Evolutionary conservation across 64 coral and sea anemone species (phyloP).

Genomic region (Platygyra sinensis): DNA sequence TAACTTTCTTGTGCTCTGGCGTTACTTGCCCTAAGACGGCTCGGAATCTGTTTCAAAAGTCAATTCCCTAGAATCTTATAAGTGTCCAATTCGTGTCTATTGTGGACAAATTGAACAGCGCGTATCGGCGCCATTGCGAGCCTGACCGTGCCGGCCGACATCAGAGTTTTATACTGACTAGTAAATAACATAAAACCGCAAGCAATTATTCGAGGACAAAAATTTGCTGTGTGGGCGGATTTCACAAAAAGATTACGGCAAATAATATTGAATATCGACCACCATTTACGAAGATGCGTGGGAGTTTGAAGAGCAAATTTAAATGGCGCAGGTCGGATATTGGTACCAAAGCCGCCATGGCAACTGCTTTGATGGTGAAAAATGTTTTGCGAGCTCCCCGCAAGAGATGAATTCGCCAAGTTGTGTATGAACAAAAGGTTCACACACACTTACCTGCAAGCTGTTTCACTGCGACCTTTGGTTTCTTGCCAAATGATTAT

Average conservation of each 20-base stretch:
- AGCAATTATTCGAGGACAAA: no score
- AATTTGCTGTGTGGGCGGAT: neutral
- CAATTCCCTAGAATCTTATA: no score
- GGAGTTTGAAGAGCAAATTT: neutral
- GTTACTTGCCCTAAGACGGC: no score
- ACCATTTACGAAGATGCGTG: neutral
- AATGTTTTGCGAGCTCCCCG: neutral
- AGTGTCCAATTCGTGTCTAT: no score
- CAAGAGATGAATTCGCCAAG: neutral
- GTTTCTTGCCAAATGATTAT: neutral
- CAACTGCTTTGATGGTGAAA: neutral
- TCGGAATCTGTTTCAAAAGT: no score
- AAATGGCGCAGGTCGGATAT: neutral
- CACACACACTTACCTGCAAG: neutral
- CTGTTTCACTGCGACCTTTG: neutral
- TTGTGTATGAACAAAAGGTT: neutral
- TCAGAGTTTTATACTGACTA: no score
- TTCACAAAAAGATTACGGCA: neutral
- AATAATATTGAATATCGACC: neutral
- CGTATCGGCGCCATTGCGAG: no score
- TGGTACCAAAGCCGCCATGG: neutral
- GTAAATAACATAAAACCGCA: no score
- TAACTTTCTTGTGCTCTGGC: no score
- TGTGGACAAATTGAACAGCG: no score
- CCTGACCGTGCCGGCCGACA: neutral